Percentiles rank a stretch among this genome's conserved stretches.
Conservation (phyloP, 1,140 invertebrate genomes). For the Venturia canescens region DNA sequence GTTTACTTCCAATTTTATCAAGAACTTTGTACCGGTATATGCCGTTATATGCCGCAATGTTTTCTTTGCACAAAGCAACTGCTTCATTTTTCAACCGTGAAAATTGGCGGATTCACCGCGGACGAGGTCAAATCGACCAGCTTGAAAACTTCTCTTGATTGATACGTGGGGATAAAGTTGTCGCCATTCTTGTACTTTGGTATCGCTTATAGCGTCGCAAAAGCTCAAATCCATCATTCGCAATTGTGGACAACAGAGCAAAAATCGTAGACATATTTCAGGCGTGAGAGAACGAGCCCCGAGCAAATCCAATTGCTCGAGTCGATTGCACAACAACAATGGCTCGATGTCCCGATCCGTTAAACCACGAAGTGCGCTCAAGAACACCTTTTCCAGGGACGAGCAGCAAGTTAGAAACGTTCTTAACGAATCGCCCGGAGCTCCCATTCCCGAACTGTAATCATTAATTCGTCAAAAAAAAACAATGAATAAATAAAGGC, state of each 20-base stretch:
- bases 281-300: constrained; percentile 86
- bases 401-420: constrained; percentile 78
- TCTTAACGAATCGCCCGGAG: constrained; percentile 76
- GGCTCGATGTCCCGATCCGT: constrained; percentile 86
- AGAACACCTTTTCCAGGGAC: constrained; percentile 85
- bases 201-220: constrained; percentile 86
- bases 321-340: constrained; percentile 80
- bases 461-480: constrained; percentile 27
- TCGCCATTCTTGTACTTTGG: constrained; percentile 81
- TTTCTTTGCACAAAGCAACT: not conserved
- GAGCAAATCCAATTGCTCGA: constrained; percentile 90
- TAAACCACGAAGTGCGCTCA: constrained; percentile 86
- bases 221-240: constrained; percentile 91
- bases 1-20: constrained; percentile 2
- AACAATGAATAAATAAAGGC: constrained; percentile 15
- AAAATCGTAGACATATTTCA: constrained; percentile 82
- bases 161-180: constrained; percentile 80
- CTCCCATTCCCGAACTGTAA: constrained; percentile 75
- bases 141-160: constrained; percentile 79
- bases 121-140: constrained; percentile 57
- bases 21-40: too few relatives aligned
- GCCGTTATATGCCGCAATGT: too few relatives aligned
- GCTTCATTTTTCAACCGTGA: constrained; percentile 12
- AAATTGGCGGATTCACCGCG: constrained; percentile 33
- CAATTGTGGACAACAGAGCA: constrained; percentile 79